phyloP scores from a whole-genome alignment of 2,888 invertebrate species.

The Drymonia ruficornis region DNA sequence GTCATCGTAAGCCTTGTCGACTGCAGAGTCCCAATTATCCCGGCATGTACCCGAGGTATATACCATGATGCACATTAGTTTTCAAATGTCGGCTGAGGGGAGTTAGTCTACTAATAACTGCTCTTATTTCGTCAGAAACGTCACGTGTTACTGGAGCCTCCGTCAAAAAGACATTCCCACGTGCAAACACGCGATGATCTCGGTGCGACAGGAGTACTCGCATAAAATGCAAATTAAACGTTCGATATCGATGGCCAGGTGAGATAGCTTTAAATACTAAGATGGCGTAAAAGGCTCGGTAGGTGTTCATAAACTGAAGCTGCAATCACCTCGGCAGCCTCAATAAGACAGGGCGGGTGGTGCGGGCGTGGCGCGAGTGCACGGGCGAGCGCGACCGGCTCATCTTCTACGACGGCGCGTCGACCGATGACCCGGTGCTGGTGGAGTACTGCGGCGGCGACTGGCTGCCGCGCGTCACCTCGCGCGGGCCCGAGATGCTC shows the following conservation, averaged over 20 bases:
- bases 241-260: conserved; percentile 87
- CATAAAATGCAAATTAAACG: conserved; percentile 90
- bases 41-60: conserved; percentile 89
- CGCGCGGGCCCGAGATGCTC: conserved; percentile 91
- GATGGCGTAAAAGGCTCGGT: background rate
- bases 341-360: conserved; percentile 89
- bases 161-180: conserved; percentile 94
- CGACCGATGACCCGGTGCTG: conserved; percentile 92
- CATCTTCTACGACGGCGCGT: conserved; percentile 94
- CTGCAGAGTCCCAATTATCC: conserved; percentile 96
- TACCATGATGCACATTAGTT: conserved; percentile 20
- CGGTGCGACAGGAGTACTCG: conserved; percentile 90
- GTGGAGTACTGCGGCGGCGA: conserved; percentile 95
- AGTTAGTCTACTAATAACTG: background rate
- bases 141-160: conserved; percentile 95
- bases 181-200: conserved; percentile 96
- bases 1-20: conserved; percentile 93
- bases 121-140: conserved; percentile 85
- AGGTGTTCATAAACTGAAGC: background rate
- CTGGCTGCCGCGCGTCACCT: conserved; percentile 90
- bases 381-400: conserved; percentile 92
- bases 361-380: conserved; percentile 93
- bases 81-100: background rate
- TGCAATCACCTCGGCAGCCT: conserved; percentile 68
- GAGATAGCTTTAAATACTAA: conserved; percentile 35